phyloP scores from a whole-genome alignment of 2,888 invertebrate species.

The Corythucha ciliata region DNA sequence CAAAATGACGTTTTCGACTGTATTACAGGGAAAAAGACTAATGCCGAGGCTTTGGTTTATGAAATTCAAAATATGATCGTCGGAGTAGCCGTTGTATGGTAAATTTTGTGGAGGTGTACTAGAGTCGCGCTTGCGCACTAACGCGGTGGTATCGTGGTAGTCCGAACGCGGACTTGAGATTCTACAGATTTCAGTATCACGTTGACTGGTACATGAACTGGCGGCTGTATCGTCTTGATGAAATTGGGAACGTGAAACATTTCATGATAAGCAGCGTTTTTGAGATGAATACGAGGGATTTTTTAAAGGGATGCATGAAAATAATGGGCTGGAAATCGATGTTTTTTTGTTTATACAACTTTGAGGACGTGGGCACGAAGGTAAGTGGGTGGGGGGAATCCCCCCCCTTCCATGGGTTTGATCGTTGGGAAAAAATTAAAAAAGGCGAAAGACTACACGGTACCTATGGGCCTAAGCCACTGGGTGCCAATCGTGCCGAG shows the following conservation, averaged over 20 bases:
- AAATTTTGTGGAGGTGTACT: not conserved
- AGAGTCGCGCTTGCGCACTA: no score
- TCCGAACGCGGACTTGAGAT: constrained; percentile 17
- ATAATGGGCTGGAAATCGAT: constrained; percentile 47
- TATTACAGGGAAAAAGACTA: not conserved
- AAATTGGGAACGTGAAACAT: constrained; percentile 43
- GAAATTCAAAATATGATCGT: not conserved
- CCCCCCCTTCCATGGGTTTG: not conserved
- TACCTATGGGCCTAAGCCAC: constrained; percentile 20
- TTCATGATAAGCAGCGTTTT: constrained; percentile 51
- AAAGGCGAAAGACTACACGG: constrained; percentile 15
- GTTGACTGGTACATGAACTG: constrained; percentile 20
- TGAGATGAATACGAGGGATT: constrained; percentile 49
- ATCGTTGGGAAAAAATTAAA: not conserved
- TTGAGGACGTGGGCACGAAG: constrained; percentile 12
- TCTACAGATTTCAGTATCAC: constrained; percentile 22
- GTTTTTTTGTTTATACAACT: constrained; percentile 44
- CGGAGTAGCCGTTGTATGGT: not conserved
- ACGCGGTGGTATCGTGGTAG: not conserved
- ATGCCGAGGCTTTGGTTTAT: not conserved
- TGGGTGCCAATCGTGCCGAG: constrained; percentile 22
- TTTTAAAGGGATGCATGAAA: constrained; percentile 53
- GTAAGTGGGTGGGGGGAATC: not conserved
- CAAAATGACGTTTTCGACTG: not conserved
- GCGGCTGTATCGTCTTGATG: constrained; percentile 15